Conservation (phyloP, 2,888 invertebrate genomes). For the Maniola hyperantus region DNA sequence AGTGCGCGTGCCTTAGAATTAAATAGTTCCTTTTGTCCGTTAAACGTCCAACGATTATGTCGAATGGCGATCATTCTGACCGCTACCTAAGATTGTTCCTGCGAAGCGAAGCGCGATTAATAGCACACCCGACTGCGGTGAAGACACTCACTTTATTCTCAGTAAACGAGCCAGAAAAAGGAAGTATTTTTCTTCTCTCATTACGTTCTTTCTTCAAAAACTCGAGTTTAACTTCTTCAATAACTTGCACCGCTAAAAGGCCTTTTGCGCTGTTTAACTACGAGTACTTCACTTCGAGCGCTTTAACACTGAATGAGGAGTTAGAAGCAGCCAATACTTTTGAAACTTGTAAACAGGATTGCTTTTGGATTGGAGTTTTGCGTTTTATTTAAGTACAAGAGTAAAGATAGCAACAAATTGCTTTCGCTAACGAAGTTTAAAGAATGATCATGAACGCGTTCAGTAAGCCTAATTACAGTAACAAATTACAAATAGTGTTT, state of each 20-base stretch:
- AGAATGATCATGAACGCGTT: background rate
- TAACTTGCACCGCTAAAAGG: conserved; percentile 19
- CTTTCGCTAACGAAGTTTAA: background rate
- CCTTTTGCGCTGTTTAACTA: conserved; percentile 33
- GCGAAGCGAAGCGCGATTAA: conserved; percentile 49
- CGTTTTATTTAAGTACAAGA: conserved; percentile 1
- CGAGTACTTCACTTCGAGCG: conserved; percentile 33
- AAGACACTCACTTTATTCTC: conserved; percentile 40
- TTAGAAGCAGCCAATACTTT: conserved; percentile 34
- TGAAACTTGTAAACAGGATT: conserved; percentile 25
- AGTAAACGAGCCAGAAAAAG: conserved; percentile 37
- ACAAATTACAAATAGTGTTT: conserved; percentile 10
- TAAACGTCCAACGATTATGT: conserved; percentile 65
- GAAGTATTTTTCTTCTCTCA: conserved; percentile 33
- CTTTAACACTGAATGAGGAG: conserved; percentile 38
- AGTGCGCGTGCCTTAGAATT: conserved; percentile 74
- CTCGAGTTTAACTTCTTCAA: conserved; percentile 31
- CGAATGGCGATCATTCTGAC: conserved; percentile 60
- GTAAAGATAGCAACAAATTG: background rate
- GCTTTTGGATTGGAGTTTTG: conserved; percentile 18
- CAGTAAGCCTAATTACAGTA: conserved; percentile 1
- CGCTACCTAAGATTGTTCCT: conserved; percentile 54
- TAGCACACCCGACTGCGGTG: conserved; percentile 40
- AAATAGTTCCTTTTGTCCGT: conserved; percentile 75
- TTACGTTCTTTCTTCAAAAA: conserved; percentile 35